A percentile compares a stretch with the other conserved stretches of the same genome.
These are phyloP conservation scores for Lepidurus couesii DNA, from an alignment of 1,140 invertebrate species.

Conservation along the genomic window DNA sequence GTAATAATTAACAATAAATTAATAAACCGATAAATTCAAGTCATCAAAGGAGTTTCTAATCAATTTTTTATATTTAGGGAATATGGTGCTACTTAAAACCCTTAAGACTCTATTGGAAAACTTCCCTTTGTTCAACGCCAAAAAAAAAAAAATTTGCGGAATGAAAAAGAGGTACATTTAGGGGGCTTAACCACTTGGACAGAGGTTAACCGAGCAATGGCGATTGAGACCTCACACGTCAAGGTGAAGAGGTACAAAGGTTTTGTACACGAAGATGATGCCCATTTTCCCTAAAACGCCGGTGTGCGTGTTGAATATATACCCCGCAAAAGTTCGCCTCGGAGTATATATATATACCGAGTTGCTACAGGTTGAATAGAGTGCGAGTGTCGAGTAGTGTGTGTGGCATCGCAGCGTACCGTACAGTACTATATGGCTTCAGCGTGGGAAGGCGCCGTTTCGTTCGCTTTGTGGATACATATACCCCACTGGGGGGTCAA, in stretches of 20 bases:
- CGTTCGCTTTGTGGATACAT: not conserved
- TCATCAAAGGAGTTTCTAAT: no score
- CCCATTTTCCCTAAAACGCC: not conserved
- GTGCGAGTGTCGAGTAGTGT: not conserved
- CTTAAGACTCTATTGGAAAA: no score
- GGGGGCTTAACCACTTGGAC: not conserved
- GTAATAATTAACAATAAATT: no score
- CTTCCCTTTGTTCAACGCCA: no score
- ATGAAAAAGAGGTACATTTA: not conserved
- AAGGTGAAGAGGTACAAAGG: not conserved
- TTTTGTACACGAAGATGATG: constrained; percentile 12
- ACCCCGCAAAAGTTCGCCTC: not conserved
- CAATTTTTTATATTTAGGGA: no score
- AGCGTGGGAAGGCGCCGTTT: constrained; percentile 20
- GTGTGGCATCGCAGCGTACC: no score
- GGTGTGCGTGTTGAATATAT: not conserved
- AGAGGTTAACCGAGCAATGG: not conserved
- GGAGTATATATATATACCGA: not conserved
- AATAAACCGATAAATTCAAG: no score
- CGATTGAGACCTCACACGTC: constrained; percentile 13
- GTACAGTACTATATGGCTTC: not conserved
- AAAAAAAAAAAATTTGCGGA: not conserved
- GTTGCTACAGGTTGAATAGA: not conserved
- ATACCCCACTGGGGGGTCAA: not conserved
- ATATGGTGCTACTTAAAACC: no score